Conservation (phyloP, 37 sponge, comb jelly and placozoan species). For the Axinella damicornis region DNA sequence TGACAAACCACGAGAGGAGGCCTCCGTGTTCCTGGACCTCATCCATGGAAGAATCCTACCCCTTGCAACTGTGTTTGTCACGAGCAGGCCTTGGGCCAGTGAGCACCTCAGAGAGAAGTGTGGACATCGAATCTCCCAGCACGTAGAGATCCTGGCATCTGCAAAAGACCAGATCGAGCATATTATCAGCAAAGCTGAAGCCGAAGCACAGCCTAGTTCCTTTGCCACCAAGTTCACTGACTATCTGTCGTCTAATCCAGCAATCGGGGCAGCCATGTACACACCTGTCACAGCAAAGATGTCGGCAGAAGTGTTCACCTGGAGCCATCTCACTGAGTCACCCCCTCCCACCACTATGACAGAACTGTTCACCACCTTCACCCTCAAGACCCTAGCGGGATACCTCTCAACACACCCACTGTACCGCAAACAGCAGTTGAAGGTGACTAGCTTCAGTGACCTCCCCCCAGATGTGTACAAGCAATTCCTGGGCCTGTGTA, state of each 20-base stretch:
- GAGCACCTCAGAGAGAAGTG: not conserved
- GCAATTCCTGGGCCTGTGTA: not conserved
- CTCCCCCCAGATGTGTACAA: not conserved
- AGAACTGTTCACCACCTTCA: constrained; percentile 20
- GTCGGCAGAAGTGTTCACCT: constrained; percentile 1
- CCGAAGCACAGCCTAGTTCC: not conserved
- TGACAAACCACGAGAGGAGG: not conserved
- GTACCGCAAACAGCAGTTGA: not conserved
- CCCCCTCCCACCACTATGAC: constrained; percentile 28
- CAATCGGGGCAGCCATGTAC: constrained; percentile 21
- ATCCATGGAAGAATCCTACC: constrained; percentile 26
- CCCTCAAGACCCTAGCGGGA: not conserved
- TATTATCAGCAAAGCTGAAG: not conserved
- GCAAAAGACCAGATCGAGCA: constrained; percentile 6
- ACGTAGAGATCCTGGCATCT: constrained; percentile 30
- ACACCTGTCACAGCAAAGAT: constrained; percentile 33
- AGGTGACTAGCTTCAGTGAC: not conserved
- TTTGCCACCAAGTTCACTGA: not conserved
- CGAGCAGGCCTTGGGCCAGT: constrained; percentile 37
- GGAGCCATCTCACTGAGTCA: not conserved
- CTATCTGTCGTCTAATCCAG: constrained; percentile 20
- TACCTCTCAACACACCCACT: not conserved
- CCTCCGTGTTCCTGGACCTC: constrained; percentile 7
- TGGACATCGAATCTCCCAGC: not conserved
- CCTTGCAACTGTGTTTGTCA: constrained; percentile 10